Base-by-base conservation (phyloP, 2,797 vertebrate genomes). In the Parotocinclus haroldoi region DNA sequence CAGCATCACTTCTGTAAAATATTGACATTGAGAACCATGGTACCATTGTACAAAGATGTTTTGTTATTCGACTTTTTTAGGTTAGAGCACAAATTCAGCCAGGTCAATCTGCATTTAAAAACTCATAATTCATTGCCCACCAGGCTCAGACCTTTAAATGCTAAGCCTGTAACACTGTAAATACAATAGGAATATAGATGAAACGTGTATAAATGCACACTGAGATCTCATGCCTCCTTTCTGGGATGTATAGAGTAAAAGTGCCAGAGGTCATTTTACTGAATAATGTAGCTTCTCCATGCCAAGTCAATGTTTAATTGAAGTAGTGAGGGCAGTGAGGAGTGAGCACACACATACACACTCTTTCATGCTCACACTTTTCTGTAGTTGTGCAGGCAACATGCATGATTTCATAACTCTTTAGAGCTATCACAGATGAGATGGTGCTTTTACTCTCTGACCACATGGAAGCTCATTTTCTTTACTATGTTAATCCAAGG, bases 251-350 rank as follows among this genome's bases (percentile, higher is more conserved):
- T 84, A 83, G 84, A 85, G 86, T 84, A 87, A 87, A 86, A 82
- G 81, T 72, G 78, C 77, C 83, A 88, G 80, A 84, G 56, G 79
- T 77, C 79, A 65, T 76, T 71, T 74, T 74, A 83, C 87, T 88
- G 86, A 89, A 89, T 90, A 88, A 89, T 89, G 81, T 82, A 88
- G 84, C 85, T 84, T 80, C 78, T 74, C 79, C 68, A 76, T 81
- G 83, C 84, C 17, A 36, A 53, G 82, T 82, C n/a, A 66, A 68
- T 85, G 68, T 84, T 86, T 85, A 87, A 86, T 86, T 87, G 81
- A 84, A 84, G 80, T 77, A 79, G 80, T 51, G 38, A 48, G 54
- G 67, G 51, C 19, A 17, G 48, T 45, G 55, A 14, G 38, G 42
- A 57, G 36, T 40, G 42, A n/a, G 40, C 12, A 45, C 38, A 9